Evolutionary conservation across 2,888 invertebrate species (phyloP).

Genomic region (Acronicta aceris): DNA sequence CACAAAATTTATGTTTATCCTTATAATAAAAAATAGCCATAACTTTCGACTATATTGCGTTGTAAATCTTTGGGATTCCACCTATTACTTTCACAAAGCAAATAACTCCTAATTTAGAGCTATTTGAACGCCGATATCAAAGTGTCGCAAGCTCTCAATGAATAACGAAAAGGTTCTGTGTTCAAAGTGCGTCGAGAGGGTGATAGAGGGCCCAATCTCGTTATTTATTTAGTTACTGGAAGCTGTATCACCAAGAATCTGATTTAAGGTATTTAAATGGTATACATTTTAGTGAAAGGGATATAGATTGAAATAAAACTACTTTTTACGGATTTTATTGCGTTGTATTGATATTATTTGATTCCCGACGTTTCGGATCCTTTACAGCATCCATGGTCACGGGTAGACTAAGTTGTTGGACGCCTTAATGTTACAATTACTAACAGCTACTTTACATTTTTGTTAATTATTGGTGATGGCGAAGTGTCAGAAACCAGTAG

Average conservation of each 20-base stretch:
- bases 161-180: conserved; percentile 37
- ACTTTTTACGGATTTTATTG: no score
- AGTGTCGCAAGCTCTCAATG: conserved; percentile 25
- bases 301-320: no score
- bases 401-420: no score
- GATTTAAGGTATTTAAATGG: background rate
- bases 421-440: no score
- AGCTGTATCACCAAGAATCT: background rate
- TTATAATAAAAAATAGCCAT: background rate
- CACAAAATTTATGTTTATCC: background rate
- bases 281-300: background rate
- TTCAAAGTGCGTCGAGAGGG: conserved; percentile 2
- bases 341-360: no score
- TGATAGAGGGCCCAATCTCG: conserved; percentile 18
- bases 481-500: no score
- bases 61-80: conserved; percentile 5
- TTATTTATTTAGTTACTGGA: conserved; percentile 35
- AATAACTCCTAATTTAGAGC: conserved; percentile 22
- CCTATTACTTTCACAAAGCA: conserved; percentile 1
- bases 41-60: background rate
- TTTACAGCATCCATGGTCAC: no score
- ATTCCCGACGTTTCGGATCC: no score
- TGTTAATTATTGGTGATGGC: no score
- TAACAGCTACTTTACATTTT: no score
- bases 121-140: conserved; percentile 1